Base-by-base conservation (phyloP, 2,888 invertebrate species). In the Rhorus exstirpatorius region DNA sequence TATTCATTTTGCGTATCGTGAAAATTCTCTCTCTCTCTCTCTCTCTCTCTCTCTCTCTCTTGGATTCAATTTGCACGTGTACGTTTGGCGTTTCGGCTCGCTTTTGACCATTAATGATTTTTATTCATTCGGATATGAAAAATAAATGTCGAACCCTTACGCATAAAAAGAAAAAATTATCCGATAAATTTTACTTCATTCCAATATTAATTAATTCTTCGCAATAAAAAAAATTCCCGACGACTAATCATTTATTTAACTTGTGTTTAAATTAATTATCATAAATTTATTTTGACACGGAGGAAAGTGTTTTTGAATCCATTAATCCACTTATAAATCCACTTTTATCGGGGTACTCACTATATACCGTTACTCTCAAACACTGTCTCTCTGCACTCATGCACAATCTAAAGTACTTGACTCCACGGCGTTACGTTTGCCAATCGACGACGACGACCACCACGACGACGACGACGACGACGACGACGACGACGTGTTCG, bases 321-420 rank as follows among this genome's bases (percentile, higher is more conserved):
- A 38, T 38, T 38, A 38, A 38, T 38, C n/a, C n/a, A 38, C 3
- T 38, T 38, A 14, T 46, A 17, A 67, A 51, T 51, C 6, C 19
- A 67, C 67, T 51, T 67, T 67, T 51, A 7, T 60, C 31, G 31
- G 12, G 31, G 53, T 70, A 53, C 35, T 68, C 26, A 60, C 51
- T n/a, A n/a, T n/a, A n/a, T 70, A 26, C 51, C 19, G 58, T 31
- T 38, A 55, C 61, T 46, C 61, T 80, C 75, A 46, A 65, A 17
- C 63, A 76, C 76, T 38, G 55, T 65, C 63, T 65, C 60, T 19
- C 61, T 67, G 19, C 21, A 26, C 67, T 53, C 53, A 46, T 12
- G 46, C 35, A 21, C 70, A 26, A 61, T 68, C 68, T 19, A 53
- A 35, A 1, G 67, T 65, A 76, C 76, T 81, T 51, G 80, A 81